Evolutionary conservation across 53 echinoderm and acorn worm genomes (phyloP).

Genomic region (Astropecten irregularis): DNA sequence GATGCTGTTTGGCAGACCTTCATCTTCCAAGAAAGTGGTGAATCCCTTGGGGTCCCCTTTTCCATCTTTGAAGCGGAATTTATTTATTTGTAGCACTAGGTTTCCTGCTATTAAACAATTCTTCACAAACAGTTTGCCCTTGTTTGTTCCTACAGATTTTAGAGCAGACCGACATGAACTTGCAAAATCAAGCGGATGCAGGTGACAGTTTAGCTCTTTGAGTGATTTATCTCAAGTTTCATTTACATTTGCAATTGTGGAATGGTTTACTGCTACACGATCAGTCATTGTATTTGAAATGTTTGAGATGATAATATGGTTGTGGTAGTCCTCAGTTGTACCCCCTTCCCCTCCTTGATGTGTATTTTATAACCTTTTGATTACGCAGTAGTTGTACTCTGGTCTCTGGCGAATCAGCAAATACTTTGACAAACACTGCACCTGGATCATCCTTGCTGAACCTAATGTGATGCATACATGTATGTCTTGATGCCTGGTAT

Average conservation of each 20-base stretch:
- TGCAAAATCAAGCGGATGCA: slow-evolving; percentile 58
- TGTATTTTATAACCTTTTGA: too few relatives aligned
- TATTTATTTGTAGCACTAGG: slow-evolving; percentile 60
- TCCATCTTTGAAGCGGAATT: slow-evolving; percentile 45
- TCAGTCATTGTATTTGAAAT: slow-evolving; percentile 61
- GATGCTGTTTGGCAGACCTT: slow-evolving; percentile 39
- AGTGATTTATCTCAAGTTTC: slow-evolving; percentile 57
- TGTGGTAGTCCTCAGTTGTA: too few relatives aligned
- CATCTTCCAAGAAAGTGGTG: slow-evolving; percentile 36
- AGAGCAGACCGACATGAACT: slow-evolving; percentile 39
- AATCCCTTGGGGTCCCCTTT: slow-evolving; percentile 63
- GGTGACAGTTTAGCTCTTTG: slow-evolving; percentile 66
- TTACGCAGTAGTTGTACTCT: too few relatives aligned
- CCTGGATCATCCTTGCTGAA: too few relatives aligned
- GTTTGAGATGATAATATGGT: too few relatives aligned
- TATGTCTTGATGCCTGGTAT: too few relatives aligned
- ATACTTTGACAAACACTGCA: too few relatives aligned
- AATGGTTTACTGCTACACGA: slow-evolving; percentile 64
- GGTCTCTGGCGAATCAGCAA: too few relatives aligned
- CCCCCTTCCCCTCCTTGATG: too few relatives aligned
- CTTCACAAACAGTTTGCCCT: slow-evolving; percentile 56
- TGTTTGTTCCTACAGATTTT: slow-evolving; percentile 10
- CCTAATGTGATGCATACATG: too few relatives aligned
- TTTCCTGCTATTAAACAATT: slow-evolving; percentile 50
- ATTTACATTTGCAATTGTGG: slow-evolving; percentile 52